These are phyloP conservation scores for Leptobrachium leishanense DNA, from an alignment of 2,113 vertebrate species.

Conservation along the genomic window DNA sequence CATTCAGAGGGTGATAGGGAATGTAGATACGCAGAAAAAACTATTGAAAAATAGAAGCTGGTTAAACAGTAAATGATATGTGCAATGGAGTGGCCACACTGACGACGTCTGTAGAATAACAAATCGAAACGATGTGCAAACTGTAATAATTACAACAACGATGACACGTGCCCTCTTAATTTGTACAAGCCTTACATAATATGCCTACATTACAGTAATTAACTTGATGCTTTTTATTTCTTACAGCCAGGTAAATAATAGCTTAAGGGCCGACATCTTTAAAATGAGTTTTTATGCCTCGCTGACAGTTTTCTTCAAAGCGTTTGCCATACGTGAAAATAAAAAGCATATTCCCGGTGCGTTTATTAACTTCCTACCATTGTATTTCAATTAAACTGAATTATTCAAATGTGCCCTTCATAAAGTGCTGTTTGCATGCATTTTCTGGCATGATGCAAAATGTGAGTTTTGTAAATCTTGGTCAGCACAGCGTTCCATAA, in stretches of 20 bases:
- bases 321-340: constrained; percentile 40
- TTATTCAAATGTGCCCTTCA: constrained; percentile 37
- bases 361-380: constrained; percentile 46
- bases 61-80: too few species aligned
- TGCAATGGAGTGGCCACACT: background rate
- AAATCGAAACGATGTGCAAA: constrained; percentile 5
- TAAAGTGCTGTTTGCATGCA: background rate
- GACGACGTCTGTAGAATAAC: constrained; percentile 2
- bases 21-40: too few species aligned
- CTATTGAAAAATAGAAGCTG: too few species aligned
- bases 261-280: constrained; percentile 58
- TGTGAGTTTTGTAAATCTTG: constrained; percentile 29
- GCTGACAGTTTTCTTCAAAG: constrained; percentile 52
- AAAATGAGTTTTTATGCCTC: constrained; percentile 59
- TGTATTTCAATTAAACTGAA: constrained; percentile 35
- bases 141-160: background rate
- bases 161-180: constrained; percentile 18
- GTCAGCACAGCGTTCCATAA: background rate
- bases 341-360: constrained; percentile 26
- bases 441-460: background rate
- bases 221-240: constrained; percentile 23
- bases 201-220: constrained; percentile 45
- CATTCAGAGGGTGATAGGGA: too few species aligned
- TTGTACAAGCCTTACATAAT: constrained; percentile 18
- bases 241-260: constrained; percentile 55